These are phyloP conservation scores for Microplitis mediator DNA, from an alignment of 1,140 invertebrate genomes.

Conservation along the genomic window DNA sequence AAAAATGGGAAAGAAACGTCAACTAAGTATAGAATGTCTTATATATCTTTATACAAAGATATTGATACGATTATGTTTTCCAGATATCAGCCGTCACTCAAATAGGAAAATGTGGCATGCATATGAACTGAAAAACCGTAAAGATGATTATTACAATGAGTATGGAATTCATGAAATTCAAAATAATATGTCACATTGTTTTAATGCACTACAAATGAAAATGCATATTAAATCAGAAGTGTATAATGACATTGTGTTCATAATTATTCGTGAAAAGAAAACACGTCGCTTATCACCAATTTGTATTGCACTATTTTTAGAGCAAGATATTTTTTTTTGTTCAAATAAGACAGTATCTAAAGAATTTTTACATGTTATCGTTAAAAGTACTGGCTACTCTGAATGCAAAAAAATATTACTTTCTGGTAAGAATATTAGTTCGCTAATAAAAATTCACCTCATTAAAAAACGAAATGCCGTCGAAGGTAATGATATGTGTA, in stretches of 20 bases:
- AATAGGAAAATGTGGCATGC: conserved; percentile 46
- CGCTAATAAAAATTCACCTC: conserved; percentile 45
- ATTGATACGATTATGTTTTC: conserved; percentile 23
- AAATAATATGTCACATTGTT: conserved; percentile 31
- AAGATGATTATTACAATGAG: not conserved
- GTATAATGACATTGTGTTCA: conserved; percentile 39
- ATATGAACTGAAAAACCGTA: conserved; percentile 34
- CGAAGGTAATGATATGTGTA: conserved; percentile 12
- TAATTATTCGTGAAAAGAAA: conserved; percentile 34
- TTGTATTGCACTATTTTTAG: conserved; percentile 44
- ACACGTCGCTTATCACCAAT: conserved; percentile 10
- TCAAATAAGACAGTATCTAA: conserved; percentile 34
- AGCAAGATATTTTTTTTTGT: conserved; percentile 48
- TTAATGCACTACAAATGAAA: conserved; percentile 28
- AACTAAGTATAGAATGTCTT: no score
- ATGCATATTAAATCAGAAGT: conserved; percentile 31
- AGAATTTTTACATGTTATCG: conserved; percentile 33
- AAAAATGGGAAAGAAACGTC: no score
- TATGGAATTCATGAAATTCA: conserved; percentile 30
- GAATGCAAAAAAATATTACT: conserved; percentile 38
- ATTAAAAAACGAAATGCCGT: conserved; percentile 36
- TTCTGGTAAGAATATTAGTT: conserved; percentile 46
- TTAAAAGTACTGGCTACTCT: conserved; percentile 38
- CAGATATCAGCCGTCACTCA: conserved; percentile 51
- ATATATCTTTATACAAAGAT: not conserved